Base-by-base conservation (phyloP, 2,888 invertebrate genomes). In the Drosophila niveifrons region DNA sequence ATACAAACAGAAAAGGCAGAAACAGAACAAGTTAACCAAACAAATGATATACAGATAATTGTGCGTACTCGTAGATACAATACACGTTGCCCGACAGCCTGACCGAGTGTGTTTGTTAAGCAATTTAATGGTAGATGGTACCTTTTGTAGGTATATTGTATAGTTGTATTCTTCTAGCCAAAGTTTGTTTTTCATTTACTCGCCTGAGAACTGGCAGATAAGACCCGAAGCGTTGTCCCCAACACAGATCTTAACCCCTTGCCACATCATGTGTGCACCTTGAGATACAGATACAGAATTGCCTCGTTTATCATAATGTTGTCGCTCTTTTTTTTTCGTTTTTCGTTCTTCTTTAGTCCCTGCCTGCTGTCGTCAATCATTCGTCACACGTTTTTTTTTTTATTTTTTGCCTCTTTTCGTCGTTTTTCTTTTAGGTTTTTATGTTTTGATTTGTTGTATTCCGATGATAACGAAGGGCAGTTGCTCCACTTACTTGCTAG, bases 361-460 rank as follows among this genome's bases (percentile, higher is more conserved):
- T 47, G 50, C 62, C 44, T 47, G 50, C 62, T 74, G 84, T 82
- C 88, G 82, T 85, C 88, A 80, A 88, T 88, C 85, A 88, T 80
- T 85, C 63, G 79, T 85, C 79, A 72, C 68, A 65, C 58, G 73
- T 72, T 72, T 76, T 66, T 63, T 58, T 65, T 43, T 59, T 70
- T 34, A 6, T 23, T 23, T 23, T 23, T 23, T 23, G 23, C 23
- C 3, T 53, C 13, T 47, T 66, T 28, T 52, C 6, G 3, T 55
- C 58, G 69, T 66, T 44, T 29, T 62, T 34, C 11, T 65, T 53
- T 23, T 34, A 3, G 34, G 34, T 63, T 58, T 41, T 67, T 43
- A 43, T 53, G 55, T 48, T 66, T 65, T 64, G 18, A 57, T 58
- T 55, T 52, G 47, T 57, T 23, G 29, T 46, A 47, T 31, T 56